These are phyloP conservation scores for Hypomecis atomaria DNA, from an alignment of 2,888 invertebrate genomes.

Conservation along the genomic window DNA sequence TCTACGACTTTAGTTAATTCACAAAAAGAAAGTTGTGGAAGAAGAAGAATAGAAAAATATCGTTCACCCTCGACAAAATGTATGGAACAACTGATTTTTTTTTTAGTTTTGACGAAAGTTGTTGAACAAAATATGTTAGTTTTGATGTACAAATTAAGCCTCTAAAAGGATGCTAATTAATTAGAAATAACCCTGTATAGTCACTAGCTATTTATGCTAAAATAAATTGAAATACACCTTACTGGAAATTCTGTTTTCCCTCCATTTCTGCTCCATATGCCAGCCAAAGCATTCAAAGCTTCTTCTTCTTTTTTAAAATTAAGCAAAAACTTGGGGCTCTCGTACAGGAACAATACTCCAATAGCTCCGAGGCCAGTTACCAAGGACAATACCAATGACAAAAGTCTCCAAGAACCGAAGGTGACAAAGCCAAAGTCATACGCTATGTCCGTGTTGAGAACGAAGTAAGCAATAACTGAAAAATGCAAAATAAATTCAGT, in stretches of 20 bases:
- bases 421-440: conserved; percentile 50
- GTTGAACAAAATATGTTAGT: too few species aligned
- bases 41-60: too few species aligned
- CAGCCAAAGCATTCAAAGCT: conserved; percentile 83
- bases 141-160: too few species aligned
- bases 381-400: conserved; percentile 67
- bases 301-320: conserved; percentile 80
- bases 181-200: too few species aligned
- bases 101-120: too few species aligned
- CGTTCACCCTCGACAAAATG: too few species aligned
- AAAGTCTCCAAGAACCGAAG: conserved; percentile 62
- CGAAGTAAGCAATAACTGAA: conserved; percentile 53
- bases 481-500: conserved; percentile 2
- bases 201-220: too few species aligned
- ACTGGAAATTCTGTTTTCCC: conserved; percentile 29
- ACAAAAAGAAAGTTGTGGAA: too few species aligned
- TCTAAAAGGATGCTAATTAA: too few species aligned
- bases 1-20: too few species aligned
- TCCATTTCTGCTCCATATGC: conserved; percentile 84
- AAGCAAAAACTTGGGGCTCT: conserved; percentile 86
- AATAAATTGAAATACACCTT: neutral
- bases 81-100: too few species aligned
- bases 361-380: conserved; percentile 84
- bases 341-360: conserved; percentile 84
- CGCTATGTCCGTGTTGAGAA: conserved; percentile 51